Conservation (phyloP, 1,140 invertebrate species). For the Watersipora subatra region DNA sequence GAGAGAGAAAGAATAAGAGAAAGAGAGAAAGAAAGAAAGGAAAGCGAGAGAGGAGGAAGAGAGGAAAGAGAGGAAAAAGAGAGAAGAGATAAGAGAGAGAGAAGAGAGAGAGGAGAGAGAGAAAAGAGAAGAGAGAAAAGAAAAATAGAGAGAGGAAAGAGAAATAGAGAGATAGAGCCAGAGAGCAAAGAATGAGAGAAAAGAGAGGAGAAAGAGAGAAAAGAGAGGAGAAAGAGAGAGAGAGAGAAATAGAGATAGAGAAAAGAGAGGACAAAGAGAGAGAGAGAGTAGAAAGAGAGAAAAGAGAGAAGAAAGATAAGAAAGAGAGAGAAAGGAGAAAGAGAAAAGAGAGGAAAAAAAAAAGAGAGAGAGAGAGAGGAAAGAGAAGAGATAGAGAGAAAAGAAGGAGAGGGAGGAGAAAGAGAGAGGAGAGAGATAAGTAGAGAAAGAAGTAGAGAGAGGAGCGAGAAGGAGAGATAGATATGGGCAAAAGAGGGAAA, state of each 20-base stretch:
- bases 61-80: too few species aligned
- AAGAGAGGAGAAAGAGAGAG: not conserved
- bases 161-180: too few species aligned
- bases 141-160: not conserved
- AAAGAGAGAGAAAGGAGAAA: not conserved
- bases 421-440: conserved; percentile 7
- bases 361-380: conserved; percentile 5
- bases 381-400: too few species aligned
- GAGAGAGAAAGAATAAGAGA: not conserved
- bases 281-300: not conserved
- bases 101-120: not conserved
- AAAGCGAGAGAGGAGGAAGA: too few species aligned
- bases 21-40: conserved; percentile 1
- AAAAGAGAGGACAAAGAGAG: too few species aligned
- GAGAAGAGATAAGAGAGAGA: too few species aligned
- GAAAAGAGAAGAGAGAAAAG: not conserved
- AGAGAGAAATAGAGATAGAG: not conserved
- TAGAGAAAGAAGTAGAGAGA: too few species aligned
- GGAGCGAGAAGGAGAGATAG: too few species aligned
- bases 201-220: not conserved
- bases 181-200: not conserved
- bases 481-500: not conserved
- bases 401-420: conserved; percentile 6
- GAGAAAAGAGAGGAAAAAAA: not conserved
- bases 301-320: conserved; percentile 5